A percentile compares a stretch with the other conserved stretches of the same genome.
These are phyloP conservation scores for Lamprotornis superbus DNA, from an alignment of 2,113 vertebrate genomes.

Conservation along the genomic window DNA sequence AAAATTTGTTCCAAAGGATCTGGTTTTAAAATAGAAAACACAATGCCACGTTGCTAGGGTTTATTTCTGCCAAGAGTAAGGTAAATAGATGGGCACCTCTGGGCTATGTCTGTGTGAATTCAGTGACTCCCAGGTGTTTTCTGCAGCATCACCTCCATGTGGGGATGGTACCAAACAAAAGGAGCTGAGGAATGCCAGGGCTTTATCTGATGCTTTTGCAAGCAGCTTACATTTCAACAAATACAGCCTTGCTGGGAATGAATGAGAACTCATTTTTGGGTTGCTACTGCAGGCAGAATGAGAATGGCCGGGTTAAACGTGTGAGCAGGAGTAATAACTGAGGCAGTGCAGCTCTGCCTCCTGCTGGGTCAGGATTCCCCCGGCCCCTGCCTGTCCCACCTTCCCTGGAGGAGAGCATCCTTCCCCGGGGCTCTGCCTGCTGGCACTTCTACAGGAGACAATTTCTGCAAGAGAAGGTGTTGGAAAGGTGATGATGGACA, in stretches of 20 bases:
- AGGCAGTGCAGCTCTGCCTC: not conserved
- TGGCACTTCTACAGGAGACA: fast-evolving
- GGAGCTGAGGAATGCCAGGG: not conserved
- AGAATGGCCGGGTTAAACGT: not conserved
- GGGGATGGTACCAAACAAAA: not conserved
- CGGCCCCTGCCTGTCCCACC: not conserved
- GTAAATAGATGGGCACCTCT: not conserved
- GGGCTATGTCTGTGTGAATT: not conserved
- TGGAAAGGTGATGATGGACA: not conserved
- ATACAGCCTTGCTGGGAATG: not conserved
- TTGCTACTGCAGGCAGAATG: not conserved
- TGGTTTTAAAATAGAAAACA: not conserved
- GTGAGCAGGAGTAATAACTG: not conserved
- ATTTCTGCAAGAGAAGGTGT: not conserved
- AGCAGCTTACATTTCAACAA: not conserved
- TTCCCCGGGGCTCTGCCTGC: not conserved
- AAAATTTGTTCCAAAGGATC: not conserved
- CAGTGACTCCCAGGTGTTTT: not conserved
- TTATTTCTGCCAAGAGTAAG: not conserved
- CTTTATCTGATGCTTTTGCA: not conserved
- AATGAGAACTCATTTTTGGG: not conserved
- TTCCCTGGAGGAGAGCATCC: not conserved
- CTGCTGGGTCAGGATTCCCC: not conserved
- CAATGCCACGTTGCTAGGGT: not conserved
- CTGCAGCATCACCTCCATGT: not conserved